Percentiles rank a stretch among this genome's conserved stretches.
These are phyloP conservation scores for Epistrophe eligans DNA, from an alignment of 2,888 invertebrate genomes.

Conservation along the genomic window DNA sequence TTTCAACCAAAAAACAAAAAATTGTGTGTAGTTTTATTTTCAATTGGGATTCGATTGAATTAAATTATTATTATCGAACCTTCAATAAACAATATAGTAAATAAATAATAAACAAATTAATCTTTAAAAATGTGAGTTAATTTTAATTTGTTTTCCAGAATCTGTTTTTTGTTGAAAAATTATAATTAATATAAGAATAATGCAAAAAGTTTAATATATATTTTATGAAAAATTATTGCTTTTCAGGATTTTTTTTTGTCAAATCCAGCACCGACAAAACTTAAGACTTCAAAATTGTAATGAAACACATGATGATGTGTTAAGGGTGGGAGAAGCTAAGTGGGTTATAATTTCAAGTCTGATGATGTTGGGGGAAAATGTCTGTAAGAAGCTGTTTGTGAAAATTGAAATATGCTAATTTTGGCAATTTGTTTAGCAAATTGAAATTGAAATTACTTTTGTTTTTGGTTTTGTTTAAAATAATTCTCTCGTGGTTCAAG, in stretches of 20 bases:
- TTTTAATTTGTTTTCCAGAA: not conserved
- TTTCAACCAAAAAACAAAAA: too few species aligned
- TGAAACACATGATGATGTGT: not conserved
- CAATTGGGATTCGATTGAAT: too few species aligned
- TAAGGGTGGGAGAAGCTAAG: not conserved
- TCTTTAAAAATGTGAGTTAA: too few species aligned
- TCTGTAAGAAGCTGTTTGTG: slow-evolving; percentile 23
- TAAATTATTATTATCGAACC: too few species aligned
- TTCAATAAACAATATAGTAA: too few species aligned
- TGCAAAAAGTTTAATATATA: too few species aligned
- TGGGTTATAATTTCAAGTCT: slow-evolving; percentile 22
- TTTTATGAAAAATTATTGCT: too few species aligned
- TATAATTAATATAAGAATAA: too few species aligned
- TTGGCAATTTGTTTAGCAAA: slow-evolving; percentile 39
- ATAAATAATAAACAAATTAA: too few species aligned
- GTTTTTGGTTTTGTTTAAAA: slow-evolving; percentile 12
- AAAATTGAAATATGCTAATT: slow-evolving; percentile 52
- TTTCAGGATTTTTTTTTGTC: not conserved
- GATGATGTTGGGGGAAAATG: not conserved
- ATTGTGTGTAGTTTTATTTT: too few species aligned
- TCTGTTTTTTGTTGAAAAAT: too few species aligned
- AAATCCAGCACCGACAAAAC: not conserved
- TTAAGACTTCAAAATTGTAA: slow-evolving; percentile 2
- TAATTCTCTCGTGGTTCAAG: slow-evolving; percentile 6
- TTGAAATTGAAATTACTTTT: slow-evolving; percentile 38